A percentile compares a stretch with the other conserved stretches of the same genome.
These are phyloP conservation scores for Hedychridium roseum DNA, from an alignment of 2,888 invertebrate genomes.

Conservation along the genomic window DNA sequence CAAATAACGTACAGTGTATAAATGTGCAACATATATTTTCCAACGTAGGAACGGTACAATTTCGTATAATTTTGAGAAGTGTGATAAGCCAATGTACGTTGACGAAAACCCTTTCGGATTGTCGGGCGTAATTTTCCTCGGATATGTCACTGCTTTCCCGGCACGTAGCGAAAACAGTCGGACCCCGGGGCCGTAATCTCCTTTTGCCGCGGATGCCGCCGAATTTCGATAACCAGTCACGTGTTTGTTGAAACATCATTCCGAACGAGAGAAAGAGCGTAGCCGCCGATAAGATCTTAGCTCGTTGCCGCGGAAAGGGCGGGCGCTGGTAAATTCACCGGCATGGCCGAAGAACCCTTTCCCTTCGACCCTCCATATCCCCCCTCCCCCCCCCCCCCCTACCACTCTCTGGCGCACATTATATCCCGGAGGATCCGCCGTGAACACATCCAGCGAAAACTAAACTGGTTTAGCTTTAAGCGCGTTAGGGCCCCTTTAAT, in stretches of 20 bases:
- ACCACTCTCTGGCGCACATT: conserved; percentile 11
- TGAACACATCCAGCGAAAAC: conserved; percentile 61
- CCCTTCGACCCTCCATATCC: too few species aligned
- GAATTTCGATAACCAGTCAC: conserved; percentile 42
- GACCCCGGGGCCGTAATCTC: too few species aligned
- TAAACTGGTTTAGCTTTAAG: conserved; percentile 64
- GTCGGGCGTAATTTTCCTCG: too few species aligned
- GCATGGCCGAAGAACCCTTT: conserved; percentile 19
- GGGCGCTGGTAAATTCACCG: conserved; percentile 31
- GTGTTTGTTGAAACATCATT: conserved; percentile 31
- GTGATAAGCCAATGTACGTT: too few species aligned
- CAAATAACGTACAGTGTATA: too few species aligned
- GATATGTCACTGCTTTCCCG: too few species aligned
- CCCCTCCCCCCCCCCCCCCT: too few species aligned
- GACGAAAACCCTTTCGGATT: too few species aligned
- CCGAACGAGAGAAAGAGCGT: conserved; percentile 30
- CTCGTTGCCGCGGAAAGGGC: conserved; percentile 4
- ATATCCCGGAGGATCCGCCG: conserved; percentile 51
- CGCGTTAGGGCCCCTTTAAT: conserved; percentile 63
- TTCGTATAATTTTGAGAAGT: too few species aligned
- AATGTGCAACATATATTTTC: too few species aligned
- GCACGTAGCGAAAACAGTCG: too few species aligned
- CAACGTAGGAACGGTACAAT: too few species aligned
- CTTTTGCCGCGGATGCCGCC: not conserved
- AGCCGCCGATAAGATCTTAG: conserved; percentile 14